Percentiles rank a stretch among this genome's conserved stretches.
Evolutionary conservation across 92 coral and sea anemone species (phyloP).

Genomic region (Heteractis magnifica): DNA sequence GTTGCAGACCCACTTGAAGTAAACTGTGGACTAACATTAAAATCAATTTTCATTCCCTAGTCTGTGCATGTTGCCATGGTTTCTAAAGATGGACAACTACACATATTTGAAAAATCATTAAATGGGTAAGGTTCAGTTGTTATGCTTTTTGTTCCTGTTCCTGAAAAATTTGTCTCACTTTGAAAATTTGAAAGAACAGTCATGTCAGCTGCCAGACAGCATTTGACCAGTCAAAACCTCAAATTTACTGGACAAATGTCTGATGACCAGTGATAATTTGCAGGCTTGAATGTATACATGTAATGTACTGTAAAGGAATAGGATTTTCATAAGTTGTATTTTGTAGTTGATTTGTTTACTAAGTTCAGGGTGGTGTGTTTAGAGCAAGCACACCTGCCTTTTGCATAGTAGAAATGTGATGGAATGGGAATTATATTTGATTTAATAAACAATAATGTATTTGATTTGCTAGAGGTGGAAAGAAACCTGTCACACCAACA

Average conservation of each 20-base stretch:
- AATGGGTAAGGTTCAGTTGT: slow-evolving; percentile 80
- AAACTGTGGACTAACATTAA: not conserved
- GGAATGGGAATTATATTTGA: not conserved
- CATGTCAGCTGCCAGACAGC: too few relatives aligned
- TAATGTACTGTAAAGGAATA: too few relatives aligned
- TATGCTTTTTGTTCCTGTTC: not conserved
- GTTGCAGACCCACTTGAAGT: not conserved
- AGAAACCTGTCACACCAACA: slow-evolving; percentile 84
- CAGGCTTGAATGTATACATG: too few relatives aligned
- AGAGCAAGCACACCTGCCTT: not conserved
- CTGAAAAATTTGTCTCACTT: not conserved
- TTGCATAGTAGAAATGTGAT: not conserved
- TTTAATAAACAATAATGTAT: not conserved
- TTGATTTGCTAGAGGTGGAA: slow-evolving; percentile 61
- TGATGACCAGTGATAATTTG: too few relatives aligned
- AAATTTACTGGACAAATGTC: too few relatives aligned
- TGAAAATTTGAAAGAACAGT: not conserved
- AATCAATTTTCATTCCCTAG: slow-evolving; percentile 41
- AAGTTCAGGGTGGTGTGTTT: not conserved
- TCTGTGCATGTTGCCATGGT: slow-evolving; percentile 83
- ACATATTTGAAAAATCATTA: slow-evolving; percentile 82
- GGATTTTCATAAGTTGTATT: not conserved
- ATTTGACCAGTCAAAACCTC: too few relatives aligned
- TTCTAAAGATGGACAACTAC: slow-evolving; percentile 83
- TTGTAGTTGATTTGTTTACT: not conserved